Percentiles rank a stretch among this genome's conserved stretches.
Conservation (phyloP, 2,888 invertebrate genomes). For the Lasioglossum zephyrum region DNA sequence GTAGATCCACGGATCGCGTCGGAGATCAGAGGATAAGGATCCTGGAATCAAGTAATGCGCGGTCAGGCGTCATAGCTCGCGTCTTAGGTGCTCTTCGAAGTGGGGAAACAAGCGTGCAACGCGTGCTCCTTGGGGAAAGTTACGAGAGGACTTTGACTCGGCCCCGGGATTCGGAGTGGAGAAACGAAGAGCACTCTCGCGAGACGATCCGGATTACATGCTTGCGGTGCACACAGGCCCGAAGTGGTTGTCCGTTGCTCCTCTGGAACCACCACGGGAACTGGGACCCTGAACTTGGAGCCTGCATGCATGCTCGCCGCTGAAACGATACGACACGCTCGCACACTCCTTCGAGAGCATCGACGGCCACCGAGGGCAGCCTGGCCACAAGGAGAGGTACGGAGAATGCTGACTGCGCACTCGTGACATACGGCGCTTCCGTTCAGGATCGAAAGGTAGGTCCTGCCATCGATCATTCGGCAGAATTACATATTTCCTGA, state of each 20-base stretch:
- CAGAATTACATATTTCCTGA: neutral
- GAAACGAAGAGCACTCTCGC: slow-evolving; percentile 24
- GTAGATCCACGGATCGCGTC: neutral
- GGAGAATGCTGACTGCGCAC: slow-evolving; percentile 73
- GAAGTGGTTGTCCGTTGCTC: neutral
- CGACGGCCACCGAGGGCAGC: neutral
- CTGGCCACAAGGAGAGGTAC: slow-evolving; percentile 37
- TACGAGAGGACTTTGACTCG: slow-evolving; percentile 9
- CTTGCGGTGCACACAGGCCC: neutral
- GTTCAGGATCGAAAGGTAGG: slow-evolving; percentile 75
- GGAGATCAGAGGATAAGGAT: neutral
- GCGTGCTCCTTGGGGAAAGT: slow-evolving; percentile 20
- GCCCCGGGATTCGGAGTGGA: neutral
- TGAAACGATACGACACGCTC: slow-evolving; percentile 20
- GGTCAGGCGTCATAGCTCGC: neutral
- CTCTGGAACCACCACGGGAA: slow-evolving; percentile 5
- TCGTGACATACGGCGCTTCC: slow-evolving; percentile 79
- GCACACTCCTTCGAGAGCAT: slow-evolving; percentile 10
- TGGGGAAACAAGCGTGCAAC: neutral
- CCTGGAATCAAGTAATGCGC: neutral
- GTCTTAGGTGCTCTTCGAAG: neutral
- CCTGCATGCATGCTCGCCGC: slow-evolving; percentile 9
- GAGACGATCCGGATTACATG: slow-evolving; percentile 32
- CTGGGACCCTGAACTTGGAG: slow-evolving; percentile 43
- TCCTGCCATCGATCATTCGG: slow-evolving; percentile 4